Evolutionary conservation across 1,140 invertebrate species (phyloP).

Genomic region (Copidosoma floridanum): DNA sequence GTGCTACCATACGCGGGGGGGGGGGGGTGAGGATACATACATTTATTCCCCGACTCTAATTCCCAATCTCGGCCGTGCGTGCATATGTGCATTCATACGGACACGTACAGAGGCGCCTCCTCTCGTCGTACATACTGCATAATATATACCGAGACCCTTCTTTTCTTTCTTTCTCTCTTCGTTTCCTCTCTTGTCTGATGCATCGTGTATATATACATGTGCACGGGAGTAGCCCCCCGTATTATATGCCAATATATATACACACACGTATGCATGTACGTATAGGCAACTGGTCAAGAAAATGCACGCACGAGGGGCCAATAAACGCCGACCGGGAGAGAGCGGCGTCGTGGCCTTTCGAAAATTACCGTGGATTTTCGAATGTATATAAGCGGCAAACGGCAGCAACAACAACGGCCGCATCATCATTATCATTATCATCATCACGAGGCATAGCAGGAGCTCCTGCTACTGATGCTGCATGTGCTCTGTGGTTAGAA

Average conservation of each 20-base stretch:
- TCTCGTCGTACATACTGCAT: too few species aligned
- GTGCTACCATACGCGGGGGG: neutral
- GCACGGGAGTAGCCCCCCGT: neutral
- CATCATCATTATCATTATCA: too few species aligned
- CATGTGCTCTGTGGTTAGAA: slow-evolving; percentile 22
- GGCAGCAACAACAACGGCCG: neutral
- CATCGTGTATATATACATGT: neutral
- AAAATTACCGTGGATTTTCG: slow-evolving; percentile 26
- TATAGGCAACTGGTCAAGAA: too few species aligned
- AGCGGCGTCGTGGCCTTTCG: slow-evolving; percentile 10
- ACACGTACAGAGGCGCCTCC: neutral
- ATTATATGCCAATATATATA: too few species aligned
- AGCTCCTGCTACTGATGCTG: too few species aligned
- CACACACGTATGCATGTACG: too few species aligned
- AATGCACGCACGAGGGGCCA: slow-evolving; percentile 18
- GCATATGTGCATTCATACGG: neutral
- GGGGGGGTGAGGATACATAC: slow-evolving; percentile 12
- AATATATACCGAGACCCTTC: slow-evolving; percentile 1
- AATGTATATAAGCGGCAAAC: slow-evolving; percentile 8
- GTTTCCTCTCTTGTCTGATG: neutral
- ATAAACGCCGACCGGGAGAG: neutral
- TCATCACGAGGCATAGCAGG: too few species aligned
- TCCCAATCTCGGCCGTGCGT: slow-evolving; percentile 15
- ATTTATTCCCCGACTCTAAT: slow-evolving; percentile 23
- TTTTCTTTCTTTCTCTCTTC: neutral